Base-by-base conservation (phyloP, 2,113 vertebrate species). In the Cheilinus undulatus region DNA sequence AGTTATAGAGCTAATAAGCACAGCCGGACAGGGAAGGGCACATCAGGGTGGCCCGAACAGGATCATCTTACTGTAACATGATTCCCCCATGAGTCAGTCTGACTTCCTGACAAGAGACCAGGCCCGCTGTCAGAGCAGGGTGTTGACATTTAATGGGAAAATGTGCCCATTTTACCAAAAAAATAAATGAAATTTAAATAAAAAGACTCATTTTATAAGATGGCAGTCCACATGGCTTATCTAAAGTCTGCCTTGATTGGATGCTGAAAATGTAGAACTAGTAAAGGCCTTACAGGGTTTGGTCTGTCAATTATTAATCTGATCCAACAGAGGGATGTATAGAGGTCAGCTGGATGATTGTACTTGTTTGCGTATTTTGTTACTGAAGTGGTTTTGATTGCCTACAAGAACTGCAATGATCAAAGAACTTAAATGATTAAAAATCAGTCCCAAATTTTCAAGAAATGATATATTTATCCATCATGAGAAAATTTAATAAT, bases 61-160 rank as follows among this genome's bases (percentile, higher is more conserved):
- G 83, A 68, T 90, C 79, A 11, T 57, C 28, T 88, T 85, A 66
- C 88, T 63, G 89, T 66, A 85, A 90, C 7, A 11, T 26, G 82
- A 90, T 26, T 50, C 85, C 62, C 26, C 26, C 28, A 20, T 10
- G 12, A 54, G 50, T 61, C 10, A 36, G 6, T 32, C 54, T 50
- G 20, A 27, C 40, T 17, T 30, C 14, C 20, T 19, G 6, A n/a
- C 20, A 19, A 52, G 34, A 73, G 45, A 58, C 1, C 5, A 72
- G 15, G 66, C 19, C 27, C 0, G 1, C 48, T 30, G 63, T 61
- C 57, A 19, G 19, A 43, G 34, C 38, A 13, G 26, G 15, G 0
- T 46, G 27, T 52, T 24, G 22, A 36, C 51, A 43, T 28, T 27
- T 72, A 34, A 34, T 3, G n/a, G n/a, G n/a, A n/a, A n/a, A n/a